These are phyloP conservation scores for Erannis defoliaria DNA, from an alignment of 2,888 invertebrate species.

Conservation along the genomic window DNA sequence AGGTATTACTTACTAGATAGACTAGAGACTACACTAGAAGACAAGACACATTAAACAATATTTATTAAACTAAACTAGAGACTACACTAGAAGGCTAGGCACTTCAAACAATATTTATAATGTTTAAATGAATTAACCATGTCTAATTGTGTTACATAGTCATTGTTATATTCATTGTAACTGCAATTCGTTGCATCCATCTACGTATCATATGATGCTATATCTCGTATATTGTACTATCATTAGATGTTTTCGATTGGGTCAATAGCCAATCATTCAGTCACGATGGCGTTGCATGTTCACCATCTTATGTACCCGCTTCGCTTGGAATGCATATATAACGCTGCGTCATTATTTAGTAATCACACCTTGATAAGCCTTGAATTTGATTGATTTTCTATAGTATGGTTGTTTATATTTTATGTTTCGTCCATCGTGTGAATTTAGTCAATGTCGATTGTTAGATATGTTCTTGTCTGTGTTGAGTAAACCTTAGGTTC, in stretches of 20 bases:
- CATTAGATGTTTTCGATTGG: conserved; percentile 20
- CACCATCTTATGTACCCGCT: conserved; percentile 21
- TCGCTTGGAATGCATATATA: conserved; percentile 22
- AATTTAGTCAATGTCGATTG: conserved; percentile 8
- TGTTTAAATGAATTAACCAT: background rate
- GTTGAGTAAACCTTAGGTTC: background rate
- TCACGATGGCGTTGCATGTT: conserved; percentile 43
- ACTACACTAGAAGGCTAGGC: no score
- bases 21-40: background rate
- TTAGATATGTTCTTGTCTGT: background rate
- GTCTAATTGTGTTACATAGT: background rate
- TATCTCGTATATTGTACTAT: no score
- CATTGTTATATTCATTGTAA: background rate
- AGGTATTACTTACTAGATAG: background rate
- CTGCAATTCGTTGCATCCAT: conserved; percentile 12
- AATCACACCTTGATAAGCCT: conserved; percentile 28
- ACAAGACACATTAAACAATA: no score
- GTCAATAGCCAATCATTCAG: conserved; percentile 39
- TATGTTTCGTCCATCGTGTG: conserved; percentile 1
- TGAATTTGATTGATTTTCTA: conserved; percentile 42
- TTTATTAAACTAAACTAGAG: background rate
- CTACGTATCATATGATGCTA: background rate
- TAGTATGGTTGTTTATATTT: conserved; percentile 12
- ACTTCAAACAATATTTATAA: no score
- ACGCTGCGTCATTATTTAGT: conserved; percentile 38